A percentile compares a stretch with the other conserved stretches of the same genome.
Conservation (phyloP, 1,140 invertebrate species). For the Ooceraea biroi region DNA sequence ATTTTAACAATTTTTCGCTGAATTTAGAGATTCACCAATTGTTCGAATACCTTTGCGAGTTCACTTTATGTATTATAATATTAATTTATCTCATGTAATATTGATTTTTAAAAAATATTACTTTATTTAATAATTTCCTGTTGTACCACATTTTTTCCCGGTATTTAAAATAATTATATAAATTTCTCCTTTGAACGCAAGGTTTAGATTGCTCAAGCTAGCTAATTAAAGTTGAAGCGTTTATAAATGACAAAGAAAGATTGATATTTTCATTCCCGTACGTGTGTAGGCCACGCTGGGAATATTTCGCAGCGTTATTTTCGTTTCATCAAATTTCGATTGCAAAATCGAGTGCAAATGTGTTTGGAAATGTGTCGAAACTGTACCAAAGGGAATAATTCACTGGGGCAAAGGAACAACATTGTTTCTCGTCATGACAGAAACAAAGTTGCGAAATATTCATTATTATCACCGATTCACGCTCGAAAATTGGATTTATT, state of each 20-base stretch:
- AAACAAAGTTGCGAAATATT: neutral
- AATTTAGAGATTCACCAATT: neutral
- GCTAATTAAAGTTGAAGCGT: conserved; percentile 23
- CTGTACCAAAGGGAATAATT: conserved; percentile 4
- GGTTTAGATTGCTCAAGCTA: too few species aligned
- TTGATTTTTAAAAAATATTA: too few species aligned
- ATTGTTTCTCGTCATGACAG: neutral
- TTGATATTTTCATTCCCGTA: conserved; percentile 1
- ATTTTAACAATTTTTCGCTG: conserved; percentile 3
- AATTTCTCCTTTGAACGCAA: neutral
- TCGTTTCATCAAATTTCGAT: conserved; percentile 40
- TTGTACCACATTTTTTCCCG: conserved; percentile 9
- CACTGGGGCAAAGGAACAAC: neutral
- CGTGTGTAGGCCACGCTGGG: neutral
- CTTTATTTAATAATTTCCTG: too few species aligned
- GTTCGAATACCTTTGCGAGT: neutral
- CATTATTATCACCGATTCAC: neutral
- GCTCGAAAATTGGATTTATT: conserved; percentile 11
- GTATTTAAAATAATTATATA: conserved; percentile 1
- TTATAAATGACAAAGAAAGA: neutral
- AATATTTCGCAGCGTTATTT: conserved; percentile 17
- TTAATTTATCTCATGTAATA: too few species aligned
- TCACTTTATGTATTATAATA: neutral
- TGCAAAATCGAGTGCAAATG: neutral
- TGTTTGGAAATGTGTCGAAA: neutral